A percentile compares a stretch with the other conserved stretches of the same genome.
These are phyloP conservation scores for Stichodactyla helianthus DNA, from an alignment of 64 coral and sea anemone species.

Conservation along the genomic window DNA sequence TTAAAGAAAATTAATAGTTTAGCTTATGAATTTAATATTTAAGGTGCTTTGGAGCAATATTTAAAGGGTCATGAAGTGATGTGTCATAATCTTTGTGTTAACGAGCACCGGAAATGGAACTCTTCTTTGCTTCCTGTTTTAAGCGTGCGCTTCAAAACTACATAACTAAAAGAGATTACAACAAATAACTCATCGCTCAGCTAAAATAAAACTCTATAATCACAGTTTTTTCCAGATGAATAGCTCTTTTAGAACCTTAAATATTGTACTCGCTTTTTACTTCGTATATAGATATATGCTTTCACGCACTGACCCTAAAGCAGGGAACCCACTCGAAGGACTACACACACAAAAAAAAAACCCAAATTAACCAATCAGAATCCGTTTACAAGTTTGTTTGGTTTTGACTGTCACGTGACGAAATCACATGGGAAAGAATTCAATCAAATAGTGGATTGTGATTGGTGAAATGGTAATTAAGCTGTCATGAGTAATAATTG, in stretches of 20 bases:
- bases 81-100: slow-evolving; percentile 14
- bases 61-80: slow-evolving; percentile 6
- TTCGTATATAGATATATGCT: neutral
- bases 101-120: slow-evolving; percentile 15
- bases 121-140: slow-evolving; percentile 12
- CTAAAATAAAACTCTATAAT: neutral
- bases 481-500: slow-evolving; percentile 82
- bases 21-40: neutral
- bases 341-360: slow-evolving; percentile 26
- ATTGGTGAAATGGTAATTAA: slow-evolving; percentile 59
- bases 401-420: slow-evolving; percentile 39
- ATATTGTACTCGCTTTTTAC: neutral
- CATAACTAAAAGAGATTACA: neutral
- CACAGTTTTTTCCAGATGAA: neutral
- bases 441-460: neutral
- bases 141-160: neutral
- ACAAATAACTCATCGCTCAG: neutral
- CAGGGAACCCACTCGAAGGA: slow-evolving; percentile 18
- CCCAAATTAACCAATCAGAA: slow-evolving; percentile 41
- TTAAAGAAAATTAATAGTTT: neutral
- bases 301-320: slow-evolving; percentile 12
- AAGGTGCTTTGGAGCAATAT: neutral
- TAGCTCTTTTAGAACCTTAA: neutral
- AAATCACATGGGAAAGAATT: slow-evolving; percentile 40
- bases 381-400: slow-evolving; percentile 33